Conservation (phyloP, 1,140 invertebrate genomes). For the Caenorhabditis brenneri region DNA sequence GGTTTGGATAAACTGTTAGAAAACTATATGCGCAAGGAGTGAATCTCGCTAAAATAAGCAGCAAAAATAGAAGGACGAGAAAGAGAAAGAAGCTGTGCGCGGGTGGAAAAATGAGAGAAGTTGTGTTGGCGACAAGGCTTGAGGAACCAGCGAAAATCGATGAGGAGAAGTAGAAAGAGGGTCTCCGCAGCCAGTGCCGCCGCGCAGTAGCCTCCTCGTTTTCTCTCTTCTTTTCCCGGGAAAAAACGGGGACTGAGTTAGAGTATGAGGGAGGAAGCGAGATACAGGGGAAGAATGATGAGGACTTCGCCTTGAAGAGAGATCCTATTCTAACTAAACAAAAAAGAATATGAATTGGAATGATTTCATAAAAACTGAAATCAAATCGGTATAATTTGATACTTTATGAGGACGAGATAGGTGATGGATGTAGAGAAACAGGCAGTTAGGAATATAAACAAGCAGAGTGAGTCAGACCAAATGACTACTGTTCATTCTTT, state of each 20-base stretch:
- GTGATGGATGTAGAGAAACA: background rate
- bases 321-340: background rate
- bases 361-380: background rate
- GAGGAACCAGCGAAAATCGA: slow-evolving; percentile 27
- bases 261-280: background rate
- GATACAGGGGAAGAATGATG: background rate
- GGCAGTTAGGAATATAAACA: background rate
- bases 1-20: no score
- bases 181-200: slow-evolving; percentile 23
- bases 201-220: slow-evolving; percentile 30
- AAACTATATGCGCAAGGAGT: no score
- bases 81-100: background rate
- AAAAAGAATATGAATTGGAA: background rate
- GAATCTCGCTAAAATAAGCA: slow-evolving; percentile 91
- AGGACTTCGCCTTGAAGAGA: background rate
- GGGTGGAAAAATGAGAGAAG: slow-evolving; percentile 14
- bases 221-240: slow-evolving; percentile 10
- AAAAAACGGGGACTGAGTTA: background rate
- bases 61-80: no score
- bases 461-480: background rate
- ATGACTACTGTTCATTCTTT: no score
- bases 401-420: background rate
- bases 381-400: background rate
- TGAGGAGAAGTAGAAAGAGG: slow-evolving; percentile 16
- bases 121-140: slow-evolving; percentile 29